Base-by-base conservation (phyloP, 2,797 vertebrate species). In the Sebastes baramenuke region DNA sequence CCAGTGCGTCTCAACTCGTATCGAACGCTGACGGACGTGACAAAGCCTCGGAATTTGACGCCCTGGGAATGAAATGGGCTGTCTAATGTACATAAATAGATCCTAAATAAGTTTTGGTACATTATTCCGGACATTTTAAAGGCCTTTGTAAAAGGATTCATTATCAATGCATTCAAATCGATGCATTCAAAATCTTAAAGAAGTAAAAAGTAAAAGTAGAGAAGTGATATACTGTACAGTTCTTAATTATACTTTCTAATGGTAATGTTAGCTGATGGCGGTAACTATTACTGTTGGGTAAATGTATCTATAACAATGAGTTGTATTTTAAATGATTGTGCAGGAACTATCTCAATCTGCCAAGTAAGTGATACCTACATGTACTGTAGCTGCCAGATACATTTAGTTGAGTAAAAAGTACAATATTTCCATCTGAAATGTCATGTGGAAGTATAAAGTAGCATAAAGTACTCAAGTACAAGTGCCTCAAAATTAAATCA, bases 361-460 rank as follows among this genome's bases (percentile, higher is more conserved):
- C 20, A 49, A 42, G 5, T 58, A 60, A 36, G 1, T 34, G 3
- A 20, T 18, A 49, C 0, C 46, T 49, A 20, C 16, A 34, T 42
- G 0, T 42, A 42, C 9, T 27, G 2, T 14, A 65, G 9, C 22
- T 56, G 16, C 10, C 8, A 49, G 25, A 46, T 29, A 46, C 0
- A 46, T 46, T 46, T 18, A 8, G 42, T 46, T 0, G 49, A 52
- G 20, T n/a, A 52, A 52, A 38, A 36, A 4, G 30, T 22, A 38
- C 7, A 54, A 22, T 22, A 56, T 42, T 22, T 42, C 13, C 8
- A 36, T 24, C 7, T 58, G 36, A 75, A 46, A 20, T 56, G 12
- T 25, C n/a, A n/a, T 32, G 16, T 13, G 1, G 16, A 46, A 46
- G 42, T 46, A 18, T 46, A 46, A 46, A 46, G 42, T 46, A 46